A percentile compares a stretch with the other conserved stretches of the same genome.
Evolutionary conservation across 2,888 invertebrate genomes (phyloP).

Genomic region (Mimachlamys varia): DNA sequence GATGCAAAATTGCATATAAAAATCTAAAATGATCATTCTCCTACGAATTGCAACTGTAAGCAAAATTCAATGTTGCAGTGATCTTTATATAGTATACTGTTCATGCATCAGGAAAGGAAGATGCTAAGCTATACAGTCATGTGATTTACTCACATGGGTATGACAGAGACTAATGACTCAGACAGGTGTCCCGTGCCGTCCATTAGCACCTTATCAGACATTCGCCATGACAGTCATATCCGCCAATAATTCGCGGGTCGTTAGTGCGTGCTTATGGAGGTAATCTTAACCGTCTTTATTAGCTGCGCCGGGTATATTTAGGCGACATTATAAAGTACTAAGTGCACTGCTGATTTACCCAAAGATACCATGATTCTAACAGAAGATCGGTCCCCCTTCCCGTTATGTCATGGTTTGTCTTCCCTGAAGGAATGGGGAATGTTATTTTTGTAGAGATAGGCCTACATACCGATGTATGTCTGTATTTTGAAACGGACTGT

Average conservation of each 20-base stretch:
- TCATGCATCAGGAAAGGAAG: not conserved
- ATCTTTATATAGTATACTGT: not conserved
- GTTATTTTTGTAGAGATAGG: too few species aligned
- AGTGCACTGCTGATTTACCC: not conserved
- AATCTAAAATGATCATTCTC: too few species aligned
- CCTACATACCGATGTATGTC: too few species aligned
- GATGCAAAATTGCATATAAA: too few species aligned
- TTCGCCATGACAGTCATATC: conserved; percentile 3
- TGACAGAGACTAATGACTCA: not conserved
- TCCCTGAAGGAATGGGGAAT: too few species aligned
- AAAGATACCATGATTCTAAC: not conserved
- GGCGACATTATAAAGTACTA: not conserved
- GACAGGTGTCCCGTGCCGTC: not conserved
- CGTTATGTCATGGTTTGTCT: too few species aligned
- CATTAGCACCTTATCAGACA: not conserved
- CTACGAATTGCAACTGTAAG: too few species aligned
- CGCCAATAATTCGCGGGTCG: not conserved
- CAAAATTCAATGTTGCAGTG: too few species aligned
- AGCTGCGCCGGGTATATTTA: not conserved
- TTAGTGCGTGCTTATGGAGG: not conserved
- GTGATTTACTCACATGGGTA: too few species aligned
- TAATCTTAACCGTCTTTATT: not conserved
- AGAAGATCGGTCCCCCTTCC: too few species aligned
- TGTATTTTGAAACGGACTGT: too few species aligned
- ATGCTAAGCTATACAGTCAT: too few species aligned